Conservation (phyloP, 2,797 vertebrate genomes). For the Naso thynnoides region DNA sequence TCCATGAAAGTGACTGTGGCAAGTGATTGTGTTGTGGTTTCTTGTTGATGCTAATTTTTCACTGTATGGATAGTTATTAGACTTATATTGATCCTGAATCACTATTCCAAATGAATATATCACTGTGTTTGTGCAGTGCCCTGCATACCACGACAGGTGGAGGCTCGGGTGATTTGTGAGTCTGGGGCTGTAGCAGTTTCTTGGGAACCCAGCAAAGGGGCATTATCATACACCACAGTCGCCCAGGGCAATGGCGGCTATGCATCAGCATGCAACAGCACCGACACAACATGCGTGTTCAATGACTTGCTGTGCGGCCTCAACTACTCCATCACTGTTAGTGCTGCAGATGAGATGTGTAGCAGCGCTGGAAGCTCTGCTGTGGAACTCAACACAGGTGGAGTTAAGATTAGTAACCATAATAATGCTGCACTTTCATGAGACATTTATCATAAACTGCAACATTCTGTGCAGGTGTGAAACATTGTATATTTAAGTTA, state of each 20-base stretch:
- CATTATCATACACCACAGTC: conserved; percentile 68
- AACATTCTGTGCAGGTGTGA: background rate
- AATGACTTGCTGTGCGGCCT: conserved; percentile 76
- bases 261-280: conserved; percentile 67
- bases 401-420: background rate
- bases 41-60: background rate
- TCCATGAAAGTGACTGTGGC: background rate
- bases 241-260: conserved; percentile 75
- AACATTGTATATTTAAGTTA: background rate
- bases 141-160: conserved; percentile 74
- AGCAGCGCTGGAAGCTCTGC: conserved; percentile 67
- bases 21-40: background rate
- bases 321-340: conserved; percentile 79
- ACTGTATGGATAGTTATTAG: background rate
- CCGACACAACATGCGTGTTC: conserved; percentile 67
- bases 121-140: conserved; percentile 70
- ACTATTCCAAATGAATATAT: background rate
- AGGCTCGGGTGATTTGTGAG: conserved; percentile 70
- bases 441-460: background rate
- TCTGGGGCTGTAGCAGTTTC: conserved; percentile 70
- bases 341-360: conserved; percentile 70
- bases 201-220: conserved; percentile 82
- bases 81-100: background rate
- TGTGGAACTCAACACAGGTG: conserved; percentile 77
- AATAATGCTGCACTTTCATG: background rate